Evolutionary conservation across 2,888 invertebrate species (phyloP), one percentile per base, ranked within the genome.

Genomic region (Pachymerium ferrugineum): DNA sequence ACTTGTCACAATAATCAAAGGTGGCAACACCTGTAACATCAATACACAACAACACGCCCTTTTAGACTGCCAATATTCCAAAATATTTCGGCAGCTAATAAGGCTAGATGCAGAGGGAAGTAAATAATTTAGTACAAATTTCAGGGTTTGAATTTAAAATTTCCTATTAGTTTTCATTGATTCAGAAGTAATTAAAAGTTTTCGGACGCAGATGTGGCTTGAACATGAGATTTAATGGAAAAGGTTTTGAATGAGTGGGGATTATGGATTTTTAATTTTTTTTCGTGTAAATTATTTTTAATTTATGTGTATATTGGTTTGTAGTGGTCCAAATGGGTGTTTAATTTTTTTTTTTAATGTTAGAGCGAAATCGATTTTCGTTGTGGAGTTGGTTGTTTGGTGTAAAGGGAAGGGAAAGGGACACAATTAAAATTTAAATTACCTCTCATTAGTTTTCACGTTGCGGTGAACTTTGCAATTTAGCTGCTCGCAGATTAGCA

Each of bases 381-480:
- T 62, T 62, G 62, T 62, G 28, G 25, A 62, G 62, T 62, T 62
- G 62, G 62, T 62, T 62, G 62, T 62, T 62, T 62, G 62, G 62
- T 28, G 25, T 28, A 28, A 62, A 62, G 62, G 62, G 5, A 62
- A 54, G 28, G 62, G 62, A 62, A 62, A 25, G 62, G 28, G 62
- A 62, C 62, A 62, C 62, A 62, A 62, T 62, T 62, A 62, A 62
- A 62, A 62, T 62, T 62, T 62, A 62, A 62, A 62, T 62, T 62
- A 62, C 62, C 62, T 62, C 62, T 62, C 62, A 62, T 62, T 62
- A 62, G 62, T 62, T 62, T 62, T 62, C 62, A 62, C 62, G 62
- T 62, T 62, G 62, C 62, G 62, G 62, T 62, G 62, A 62, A 62
- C 62, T 62, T 62, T 62, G 62, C 62, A 62, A 62, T 62, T 62